Evolutionary conservation across 2,888 invertebrate genomes (phyloP), one percentile per base, ranked within the genome.

Genomic region (Andrena haemorrhoa): DNA sequence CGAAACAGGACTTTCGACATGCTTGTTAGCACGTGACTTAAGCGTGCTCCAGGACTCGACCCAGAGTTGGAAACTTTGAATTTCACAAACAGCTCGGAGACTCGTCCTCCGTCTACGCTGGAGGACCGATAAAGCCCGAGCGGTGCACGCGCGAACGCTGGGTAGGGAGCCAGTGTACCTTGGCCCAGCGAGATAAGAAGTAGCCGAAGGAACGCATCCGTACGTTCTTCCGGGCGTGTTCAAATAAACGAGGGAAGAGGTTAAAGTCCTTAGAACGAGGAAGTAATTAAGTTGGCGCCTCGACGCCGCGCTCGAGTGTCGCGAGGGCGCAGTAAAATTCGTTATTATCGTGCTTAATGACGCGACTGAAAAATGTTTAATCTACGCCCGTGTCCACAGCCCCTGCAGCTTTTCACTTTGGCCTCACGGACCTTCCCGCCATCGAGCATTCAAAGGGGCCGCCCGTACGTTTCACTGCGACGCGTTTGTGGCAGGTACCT

Each of bases 41-140:
- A 76, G 58, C 58, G 60, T 79, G 85, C 83, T 76, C 71, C 65
- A 63, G 51, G 51, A 58, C 49, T 31, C 51, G 33, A 56, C 35
- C 47, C 47, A 33, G 20, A 26, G 78, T 68, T 56, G 51, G 73
- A 58, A 83, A 76, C 78, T 83, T 74, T 26, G 63, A 86, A 82
- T 76, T 78, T 84, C 74, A 64, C 71, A 77, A 78, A 79, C 76
- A 77, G 72, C 79, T 75, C 41, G 78, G 74, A 81, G 85, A 85
- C 74, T 75, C 79, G 78, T 74, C 77, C 77, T 26, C 23, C 33
- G 12, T 20, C 47, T 75, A 26, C 10, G 56, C 23, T 60, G 69
- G 73, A 88, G 88, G 85, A 88, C 87, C 89, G 90, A 90, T 90
- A 90, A 89, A 89, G 87, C 82, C 81, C 65, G 84, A 84, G 79